Conservation (phyloP, 2,113 vertebrate species). For the Columba livia region DNA sequence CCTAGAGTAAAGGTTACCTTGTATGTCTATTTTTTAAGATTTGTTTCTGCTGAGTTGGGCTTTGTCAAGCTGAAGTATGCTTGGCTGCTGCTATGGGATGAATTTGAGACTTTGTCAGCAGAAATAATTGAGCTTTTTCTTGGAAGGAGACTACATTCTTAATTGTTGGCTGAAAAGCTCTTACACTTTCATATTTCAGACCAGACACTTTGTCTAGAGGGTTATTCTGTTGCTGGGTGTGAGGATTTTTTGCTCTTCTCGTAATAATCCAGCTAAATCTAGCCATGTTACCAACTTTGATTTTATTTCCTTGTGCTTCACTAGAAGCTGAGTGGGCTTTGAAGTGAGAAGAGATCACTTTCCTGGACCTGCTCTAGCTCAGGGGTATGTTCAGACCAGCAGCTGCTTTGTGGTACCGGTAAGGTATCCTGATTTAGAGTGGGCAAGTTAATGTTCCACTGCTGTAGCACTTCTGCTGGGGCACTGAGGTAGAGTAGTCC, state of each 20-base stretch:
- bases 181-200: background rate
- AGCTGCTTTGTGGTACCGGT: background rate
- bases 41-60: conserved; percentile 1
- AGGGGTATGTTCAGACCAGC: background rate
- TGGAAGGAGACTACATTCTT: background rate
- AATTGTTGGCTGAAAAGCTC: background rate
- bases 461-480: background rate
- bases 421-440: background rate
- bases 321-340: background rate
- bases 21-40: background rate
- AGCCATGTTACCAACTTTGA: background rate
- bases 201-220: background rate
- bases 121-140: conserved; percentile 1
- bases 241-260: background rate
- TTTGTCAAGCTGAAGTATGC: background rate
- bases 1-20: background rate
- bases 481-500: too few species aligned
- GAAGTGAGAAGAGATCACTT: background rate
- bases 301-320: background rate
- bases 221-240: background rate
- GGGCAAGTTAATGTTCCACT: background rate
- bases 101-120: conserved; percentile 1
- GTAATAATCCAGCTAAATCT: background rate
- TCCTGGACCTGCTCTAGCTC: background rate
- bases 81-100: background rate